A percentile compares a stretch with the other conserved stretches of the same genome.
Conservation (phyloP, 2,888 invertebrate species). For the Tenthredo livida region DNA sequence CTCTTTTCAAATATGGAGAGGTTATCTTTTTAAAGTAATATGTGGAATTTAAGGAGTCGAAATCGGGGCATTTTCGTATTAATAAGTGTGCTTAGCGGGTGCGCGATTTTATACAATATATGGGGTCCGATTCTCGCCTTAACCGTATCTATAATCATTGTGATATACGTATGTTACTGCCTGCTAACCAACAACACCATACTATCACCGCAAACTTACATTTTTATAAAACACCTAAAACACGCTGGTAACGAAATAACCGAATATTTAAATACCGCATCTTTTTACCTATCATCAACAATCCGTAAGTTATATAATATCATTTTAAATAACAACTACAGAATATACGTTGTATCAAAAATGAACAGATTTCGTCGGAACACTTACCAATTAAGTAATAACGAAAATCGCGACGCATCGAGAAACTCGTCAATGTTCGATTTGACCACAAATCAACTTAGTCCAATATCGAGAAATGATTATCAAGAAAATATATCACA, state of each 20-base stretch:
- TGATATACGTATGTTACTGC: slow-evolving; percentile 71
- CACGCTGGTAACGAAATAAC: slow-evolving; percentile 59
- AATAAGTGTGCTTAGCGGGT: slow-evolving; percentile 70
- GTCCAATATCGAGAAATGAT: slow-evolving; percentile 64
- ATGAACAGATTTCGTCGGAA: slow-evolving; percentile 43
- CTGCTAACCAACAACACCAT: slow-evolving; percentile 72
- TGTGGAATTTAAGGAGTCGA: slow-evolving; percentile 74
- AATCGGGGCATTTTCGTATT: slow-evolving; percentile 71
- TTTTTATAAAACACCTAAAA: slow-evolving; percentile 61
- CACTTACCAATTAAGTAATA: slow-evolving; percentile 68
- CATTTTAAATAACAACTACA: slow-evolving; percentile 19
- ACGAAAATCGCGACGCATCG: slow-evolving; percentile 59
- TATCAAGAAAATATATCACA: slow-evolving; percentile 43
- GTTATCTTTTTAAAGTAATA: slow-evolving; percentile 75
- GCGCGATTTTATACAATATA: slow-evolving; percentile 70
- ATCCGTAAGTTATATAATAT: slow-evolving; percentile 25
- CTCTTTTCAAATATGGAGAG: slow-evolving; percentile 74
- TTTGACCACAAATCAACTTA: slow-evolving; percentile 61
- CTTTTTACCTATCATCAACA: slow-evolving; percentile 17
- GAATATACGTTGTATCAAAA: background rate
- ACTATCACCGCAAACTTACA: slow-evolving; percentile 68
- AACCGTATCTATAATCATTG: slow-evolving; percentile 66
- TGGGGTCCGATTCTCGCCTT: slow-evolving; percentile 71
- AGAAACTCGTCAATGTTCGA: slow-evolving; percentile 59
- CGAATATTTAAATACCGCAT: slow-evolving; percentile 33